Conservation (phyloP, 2,113 vertebrate species). For the Cinclus cinclus region DNA sequence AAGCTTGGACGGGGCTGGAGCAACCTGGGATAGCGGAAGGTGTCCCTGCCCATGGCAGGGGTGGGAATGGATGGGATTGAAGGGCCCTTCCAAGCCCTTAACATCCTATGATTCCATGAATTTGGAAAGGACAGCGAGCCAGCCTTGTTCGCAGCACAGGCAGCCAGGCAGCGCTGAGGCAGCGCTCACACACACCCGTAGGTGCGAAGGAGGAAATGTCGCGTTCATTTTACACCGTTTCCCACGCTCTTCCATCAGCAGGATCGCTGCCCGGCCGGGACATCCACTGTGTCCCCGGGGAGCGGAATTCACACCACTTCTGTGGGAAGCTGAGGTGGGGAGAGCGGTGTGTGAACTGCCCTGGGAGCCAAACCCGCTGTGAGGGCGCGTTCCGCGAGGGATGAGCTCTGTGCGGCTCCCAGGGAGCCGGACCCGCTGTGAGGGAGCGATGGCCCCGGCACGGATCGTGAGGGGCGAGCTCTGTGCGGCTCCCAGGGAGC, state of each 20-base stretch:
- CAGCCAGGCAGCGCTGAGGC: neutral
- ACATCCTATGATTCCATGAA: too few relatives aligned
- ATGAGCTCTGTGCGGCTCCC: rapidly evolving
- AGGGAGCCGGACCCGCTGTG: neutral
- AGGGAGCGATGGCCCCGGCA: neutral
- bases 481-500: neutral
- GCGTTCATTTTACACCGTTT: neutral
- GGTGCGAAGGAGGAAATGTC: neutral
- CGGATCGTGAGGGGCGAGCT: neutral
- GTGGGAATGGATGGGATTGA: neutral
- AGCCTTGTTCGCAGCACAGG: too few relatives aligned
- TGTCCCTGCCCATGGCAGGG: neutral
- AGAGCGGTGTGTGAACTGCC: neutral
- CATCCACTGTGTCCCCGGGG: neutral
- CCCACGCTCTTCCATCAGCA: neutral
- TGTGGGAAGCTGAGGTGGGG: neutral
- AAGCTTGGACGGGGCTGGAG: neutral
- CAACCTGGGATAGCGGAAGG: rapidly evolving
- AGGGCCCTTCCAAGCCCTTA: neutral
- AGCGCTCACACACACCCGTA: neutral
- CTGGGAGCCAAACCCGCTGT: neutral
- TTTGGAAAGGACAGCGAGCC: neutral
- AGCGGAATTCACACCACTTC: neutral
- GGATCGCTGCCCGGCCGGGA: neutral
- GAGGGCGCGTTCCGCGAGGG: neutral